These are phyloP conservation scores for Calephelis virginiensis DNA, from an alignment of 1,140 invertebrate genomes.

Conservation along the genomic window DNA sequence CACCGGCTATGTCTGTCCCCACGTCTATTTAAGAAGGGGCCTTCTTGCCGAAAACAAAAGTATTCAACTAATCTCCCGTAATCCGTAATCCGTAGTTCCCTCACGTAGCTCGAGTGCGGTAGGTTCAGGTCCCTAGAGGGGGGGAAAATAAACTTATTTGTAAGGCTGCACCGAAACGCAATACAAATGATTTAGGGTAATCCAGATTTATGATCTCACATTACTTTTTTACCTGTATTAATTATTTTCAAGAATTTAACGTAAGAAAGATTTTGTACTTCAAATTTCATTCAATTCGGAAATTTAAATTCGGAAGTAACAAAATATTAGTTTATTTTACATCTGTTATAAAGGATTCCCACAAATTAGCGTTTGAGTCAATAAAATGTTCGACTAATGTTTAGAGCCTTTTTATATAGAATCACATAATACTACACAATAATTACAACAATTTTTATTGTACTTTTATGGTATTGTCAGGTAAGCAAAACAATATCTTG, in stretches of 20 bases:
- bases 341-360: too few relatives aligned
- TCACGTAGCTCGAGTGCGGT: slow-evolving; percentile 29
- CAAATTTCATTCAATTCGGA: too few relatives aligned
- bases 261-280: too few relatives aligned
- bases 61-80: slow-evolving; percentile 25
- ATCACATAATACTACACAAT: too few relatives aligned
- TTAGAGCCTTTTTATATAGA: too few relatives aligned
- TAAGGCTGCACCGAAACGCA: slow-evolving; percentile 18
- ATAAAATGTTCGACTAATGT: too few relatives aligned
- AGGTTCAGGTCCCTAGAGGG: slow-evolving; percentile 26
- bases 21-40: slow-evolving; percentile 7
- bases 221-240: slow-evolving; percentile 10
- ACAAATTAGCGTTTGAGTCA: too few relatives aligned
- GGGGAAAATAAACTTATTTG: slow-evolving; percentile 16
- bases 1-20: not conserved
- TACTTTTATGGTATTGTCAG: too few relatives aligned
- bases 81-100: slow-evolving; percentile 26
- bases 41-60: slow-evolving; percentile 14
- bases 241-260: slow-evolving; percentile 6
- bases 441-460: too few relatives aligned
- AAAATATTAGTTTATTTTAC: too few relatives aligned
- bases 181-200: slow-evolving; percentile 23
- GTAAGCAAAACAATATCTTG: too few relatives aligned
- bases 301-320: too few relatives aligned
- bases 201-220: slow-evolving; percentile 20